Conservation (phyloP, 2,797 vertebrate species). For the Chaetodon trifasciatus region DNA sequence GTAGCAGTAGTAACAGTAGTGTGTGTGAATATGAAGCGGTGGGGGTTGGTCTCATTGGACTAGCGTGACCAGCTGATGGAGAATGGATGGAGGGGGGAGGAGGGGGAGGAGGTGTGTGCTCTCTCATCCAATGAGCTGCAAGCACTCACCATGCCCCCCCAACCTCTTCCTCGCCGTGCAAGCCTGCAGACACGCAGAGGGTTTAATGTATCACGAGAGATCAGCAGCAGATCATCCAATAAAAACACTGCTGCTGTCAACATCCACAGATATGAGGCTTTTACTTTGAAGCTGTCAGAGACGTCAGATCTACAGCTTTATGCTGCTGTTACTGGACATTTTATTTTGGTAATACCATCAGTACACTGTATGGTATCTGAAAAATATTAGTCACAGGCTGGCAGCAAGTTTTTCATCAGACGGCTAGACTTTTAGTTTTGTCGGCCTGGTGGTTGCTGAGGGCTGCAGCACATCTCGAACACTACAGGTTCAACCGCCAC, state of each 20-base stretch:
- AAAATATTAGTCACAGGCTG: no score
- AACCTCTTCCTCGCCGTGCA: neutral
- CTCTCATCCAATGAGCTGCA: constrained; percentile 19
- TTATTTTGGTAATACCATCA: neutral
- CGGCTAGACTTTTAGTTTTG: no score
- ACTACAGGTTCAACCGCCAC: neutral
- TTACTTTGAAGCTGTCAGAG: neutral
- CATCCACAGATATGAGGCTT: neutral
- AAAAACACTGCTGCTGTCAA: neutral
- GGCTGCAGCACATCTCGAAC: neutral
- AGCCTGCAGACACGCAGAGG: constrained; percentile 13
- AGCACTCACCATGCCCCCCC: neutral
- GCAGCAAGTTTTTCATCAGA: no score
- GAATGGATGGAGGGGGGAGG: constrained; percentile 2
- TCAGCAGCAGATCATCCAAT: neutral
- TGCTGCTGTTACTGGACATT: no score
- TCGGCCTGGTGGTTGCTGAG: neutral
- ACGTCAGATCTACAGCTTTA: no score
- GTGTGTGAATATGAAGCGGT: neutral
- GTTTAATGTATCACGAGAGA: constrained; percentile 16
- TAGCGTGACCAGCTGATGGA: constrained; percentile 49
- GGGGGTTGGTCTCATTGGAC: constrained; percentile 39
- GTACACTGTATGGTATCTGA: neutral
- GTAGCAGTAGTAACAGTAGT: neutral
- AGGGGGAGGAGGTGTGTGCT: neutral